Conservation (phyloP, 2,888 invertebrate genomes). For the Asteroscopus sphinx region DNA sequence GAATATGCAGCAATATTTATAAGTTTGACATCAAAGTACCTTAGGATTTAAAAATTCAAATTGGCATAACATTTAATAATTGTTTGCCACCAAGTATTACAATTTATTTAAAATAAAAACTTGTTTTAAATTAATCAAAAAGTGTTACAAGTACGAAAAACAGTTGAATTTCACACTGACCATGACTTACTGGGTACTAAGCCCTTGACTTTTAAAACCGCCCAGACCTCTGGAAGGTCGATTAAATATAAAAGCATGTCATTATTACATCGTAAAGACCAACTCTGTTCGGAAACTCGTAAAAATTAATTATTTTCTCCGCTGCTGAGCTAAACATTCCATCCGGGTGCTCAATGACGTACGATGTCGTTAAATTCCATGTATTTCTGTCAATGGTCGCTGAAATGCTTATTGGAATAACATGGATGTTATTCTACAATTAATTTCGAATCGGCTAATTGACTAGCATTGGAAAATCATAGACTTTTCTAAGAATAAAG, state of each 20-base stretch:
- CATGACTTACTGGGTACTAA: slow-evolving; percentile 39
- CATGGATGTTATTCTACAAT: slow-evolving; percentile 6
- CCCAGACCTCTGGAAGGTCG: slow-evolving; percentile 31
- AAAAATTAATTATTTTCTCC: slow-evolving; percentile 39
- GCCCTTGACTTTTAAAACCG: slow-evolving; percentile 54
- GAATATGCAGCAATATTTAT: slow-evolving; percentile 29
- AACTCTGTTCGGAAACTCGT: slow-evolving; percentile 44
- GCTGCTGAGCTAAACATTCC: slow-evolving; percentile 11
- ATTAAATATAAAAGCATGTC: slow-evolving; percentile 21
- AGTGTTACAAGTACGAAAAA: slow-evolving; percentile 27
- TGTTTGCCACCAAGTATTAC: slow-evolving; percentile 1
- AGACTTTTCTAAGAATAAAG: no score
- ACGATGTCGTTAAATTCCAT: slow-evolving; percentile 27
- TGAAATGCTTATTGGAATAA: slow-evolving; percentile 36
- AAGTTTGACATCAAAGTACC: slow-evolving; percentile 13
- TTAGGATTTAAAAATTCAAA: slow-evolving; percentile 1
- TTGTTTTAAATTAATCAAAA: slow-evolving; percentile 2
- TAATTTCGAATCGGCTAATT: slow-evolving; percentile 4
- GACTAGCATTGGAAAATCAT: slow-evolving; percentile 1
- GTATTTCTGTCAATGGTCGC: slow-evolving; percentile 29
- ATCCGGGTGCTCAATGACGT: slow-evolving; percentile 21
- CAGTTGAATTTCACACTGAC: slow-evolving; percentile 20
- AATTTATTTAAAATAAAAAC: slow-evolving; percentile 8
- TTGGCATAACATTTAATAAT: slow-evolving; percentile 1
- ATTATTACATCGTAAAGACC: slow-evolving; percentile 37